phyloP scores from a whole-genome alignment of 2,888 invertebrate genomes.

The Tipula lateralis region DNA sequence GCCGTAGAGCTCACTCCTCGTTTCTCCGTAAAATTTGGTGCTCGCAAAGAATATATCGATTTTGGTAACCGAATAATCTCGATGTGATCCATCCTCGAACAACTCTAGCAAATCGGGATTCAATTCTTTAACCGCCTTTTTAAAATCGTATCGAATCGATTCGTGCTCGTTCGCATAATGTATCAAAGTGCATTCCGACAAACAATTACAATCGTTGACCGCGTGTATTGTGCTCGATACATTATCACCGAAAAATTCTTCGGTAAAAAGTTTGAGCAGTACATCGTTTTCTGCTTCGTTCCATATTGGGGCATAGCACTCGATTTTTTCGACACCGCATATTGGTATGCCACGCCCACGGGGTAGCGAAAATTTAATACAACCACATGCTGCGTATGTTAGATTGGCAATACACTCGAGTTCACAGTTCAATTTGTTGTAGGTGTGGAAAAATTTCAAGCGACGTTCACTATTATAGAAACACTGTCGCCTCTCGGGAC shows the following conservation, averaged over 20 bases:
- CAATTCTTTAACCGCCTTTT: not conserved
- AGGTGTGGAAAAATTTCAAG: not conserved
- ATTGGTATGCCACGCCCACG: not conserved
- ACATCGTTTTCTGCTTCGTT: not conserved
- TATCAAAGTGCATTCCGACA: not conserved
- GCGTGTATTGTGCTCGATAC: not conserved
- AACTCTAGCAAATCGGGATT: not conserved
- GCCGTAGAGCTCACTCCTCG: not conserved
- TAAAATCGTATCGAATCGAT: not conserved
- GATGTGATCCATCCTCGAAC: not conserved
- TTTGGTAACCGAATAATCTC: not conserved
- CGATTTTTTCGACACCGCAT: not conserved
- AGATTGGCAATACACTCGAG: not conserved
- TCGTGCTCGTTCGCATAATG: not conserved
- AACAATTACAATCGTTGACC: not conserved
- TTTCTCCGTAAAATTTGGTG: not conserved
- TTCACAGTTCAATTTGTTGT: not conserved
- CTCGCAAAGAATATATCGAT: not conserved
- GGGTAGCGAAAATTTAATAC: not conserved
- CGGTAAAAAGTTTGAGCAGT: not conserved
- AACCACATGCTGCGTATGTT: not conserved
- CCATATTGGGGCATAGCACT: not conserved
- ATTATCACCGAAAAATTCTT: not conserved
- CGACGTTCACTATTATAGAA: not conserved
- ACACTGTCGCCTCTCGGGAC: not conserved